phyloP scores from a whole-genome alignment of 2,888 invertebrate genomes.

The Drosophila prolongata region DNA sequence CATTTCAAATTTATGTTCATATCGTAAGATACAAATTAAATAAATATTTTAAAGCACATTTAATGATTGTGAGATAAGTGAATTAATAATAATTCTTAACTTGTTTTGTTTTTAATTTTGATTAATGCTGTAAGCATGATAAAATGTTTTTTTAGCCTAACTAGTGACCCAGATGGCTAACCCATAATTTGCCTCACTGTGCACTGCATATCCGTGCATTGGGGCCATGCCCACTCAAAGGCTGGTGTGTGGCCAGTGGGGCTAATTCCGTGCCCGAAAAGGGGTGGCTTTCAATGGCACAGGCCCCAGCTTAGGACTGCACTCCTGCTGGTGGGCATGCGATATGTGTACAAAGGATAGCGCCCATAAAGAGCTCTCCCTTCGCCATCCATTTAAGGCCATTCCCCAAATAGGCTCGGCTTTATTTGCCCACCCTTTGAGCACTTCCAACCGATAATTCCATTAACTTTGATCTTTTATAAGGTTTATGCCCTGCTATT shows the following conservation, averaged over 20 bases:
- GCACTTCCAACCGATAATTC: slow-evolving; percentile 23
- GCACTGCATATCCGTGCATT: slow-evolving; percentile 57
- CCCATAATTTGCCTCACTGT: slow-evolving; percentile 40
- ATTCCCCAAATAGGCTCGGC: slow-evolving; percentile 16
- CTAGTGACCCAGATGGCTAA: slow-evolving; percentile 4
- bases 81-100: too few species aligned
- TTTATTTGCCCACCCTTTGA: slow-evolving; percentile 10
- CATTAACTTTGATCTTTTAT: slow-evolving; percentile 48
- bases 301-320: slow-evolving; percentile 8
- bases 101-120: too few species aligned
- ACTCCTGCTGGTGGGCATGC: slow-evolving; percentile 37
- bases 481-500: background rate
- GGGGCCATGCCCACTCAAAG: slow-evolving; percentile 67
- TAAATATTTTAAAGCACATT: too few species aligned
- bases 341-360: slow-evolving; percentile 69
- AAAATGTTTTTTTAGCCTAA: background rate
- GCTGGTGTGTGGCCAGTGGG: slow-evolving; percentile 63
- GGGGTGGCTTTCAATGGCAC: slow-evolving; percentile 60
- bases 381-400: background rate
- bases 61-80: too few species aligned
- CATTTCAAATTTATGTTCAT: too few species aligned
- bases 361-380: slow-evolving; percentile 24
- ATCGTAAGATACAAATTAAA: too few species aligned
- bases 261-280: slow-evolving; percentile 70
- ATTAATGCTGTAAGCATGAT: background rate